Percentiles rank a stretch among this genome's conserved stretches.
These are phyloP conservation scores for Sclerodermus sp. DNA, from an alignment of 2,888 invertebrate genomes.

Conservation along the genomic window DNA sequence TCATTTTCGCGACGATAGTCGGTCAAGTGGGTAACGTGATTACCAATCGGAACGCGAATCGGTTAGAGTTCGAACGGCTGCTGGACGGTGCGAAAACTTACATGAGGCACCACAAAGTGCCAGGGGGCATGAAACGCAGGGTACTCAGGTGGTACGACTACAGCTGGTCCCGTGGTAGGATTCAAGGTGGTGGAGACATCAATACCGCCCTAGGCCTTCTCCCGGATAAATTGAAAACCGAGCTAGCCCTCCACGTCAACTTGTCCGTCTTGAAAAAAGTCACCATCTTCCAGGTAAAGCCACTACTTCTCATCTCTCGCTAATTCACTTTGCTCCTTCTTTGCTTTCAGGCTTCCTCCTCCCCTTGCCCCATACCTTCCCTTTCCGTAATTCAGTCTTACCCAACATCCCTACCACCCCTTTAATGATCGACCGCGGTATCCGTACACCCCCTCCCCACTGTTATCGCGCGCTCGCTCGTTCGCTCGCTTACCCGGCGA, in stretches of 20 bases:
- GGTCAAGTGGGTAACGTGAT: constrained; percentile 98
- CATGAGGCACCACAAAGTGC: constrained; percentile 96
- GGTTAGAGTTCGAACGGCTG: constrained; percentile 91
- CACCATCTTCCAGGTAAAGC: constrained; percentile 73
- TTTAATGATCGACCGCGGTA: too few relatives aligned
- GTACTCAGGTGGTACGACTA: constrained; percentile 98
- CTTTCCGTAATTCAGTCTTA: too few relatives aligned
- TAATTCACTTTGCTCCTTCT: too few relatives aligned
- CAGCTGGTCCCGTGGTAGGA: constrained; percentile 94
- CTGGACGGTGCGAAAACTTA: constrained; percentile 96
- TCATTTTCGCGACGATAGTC: constrained; percentile 96
- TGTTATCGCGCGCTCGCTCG: too few relatives aligned
- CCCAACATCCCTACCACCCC: too few relatives aligned
- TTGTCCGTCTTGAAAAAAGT: constrained; percentile 93
- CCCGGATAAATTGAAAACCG: constrained; percentile 95
- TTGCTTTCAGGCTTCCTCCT: too few relatives aligned
- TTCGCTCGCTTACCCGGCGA: too few relatives aligned
- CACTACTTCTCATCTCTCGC: not conserved
- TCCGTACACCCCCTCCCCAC: too few relatives aligned
- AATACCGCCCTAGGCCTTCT: constrained; percentile 90
- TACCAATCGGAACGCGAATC: constrained; percentile 94
- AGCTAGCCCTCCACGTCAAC: constrained; percentile 93
- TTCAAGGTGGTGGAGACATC: constrained; percentile 95
- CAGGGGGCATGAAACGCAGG: constrained; percentile 93
- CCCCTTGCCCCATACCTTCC: too few relatives aligned